These are phyloP conservation scores for Silurus glanis DNA, from an alignment of 2,113 vertebrate species.

Conservation along the genomic window DNA sequence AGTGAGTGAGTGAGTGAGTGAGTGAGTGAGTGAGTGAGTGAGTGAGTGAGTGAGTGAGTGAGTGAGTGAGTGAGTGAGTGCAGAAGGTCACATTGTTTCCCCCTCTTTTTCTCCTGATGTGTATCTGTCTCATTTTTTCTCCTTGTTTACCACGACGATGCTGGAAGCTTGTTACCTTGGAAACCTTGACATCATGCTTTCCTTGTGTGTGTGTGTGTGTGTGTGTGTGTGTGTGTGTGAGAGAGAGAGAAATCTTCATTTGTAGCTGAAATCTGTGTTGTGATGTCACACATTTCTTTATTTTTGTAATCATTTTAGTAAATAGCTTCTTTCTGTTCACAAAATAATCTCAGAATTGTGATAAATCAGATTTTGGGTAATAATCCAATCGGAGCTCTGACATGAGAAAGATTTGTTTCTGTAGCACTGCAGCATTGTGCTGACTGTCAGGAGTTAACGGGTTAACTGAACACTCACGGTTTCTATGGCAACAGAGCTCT, in stretches of 20 bases:
- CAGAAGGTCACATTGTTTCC: neutral
- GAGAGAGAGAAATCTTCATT: neutral
- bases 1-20: too few species aligned
- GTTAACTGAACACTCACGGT: constrained; percentile 40
- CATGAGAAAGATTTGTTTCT: neutral
- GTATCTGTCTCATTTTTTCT: neutral
- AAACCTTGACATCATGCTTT: constrained; percentile 56
- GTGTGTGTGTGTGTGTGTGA: too few species aligned
- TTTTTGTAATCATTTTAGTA: neutral
- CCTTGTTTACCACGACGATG: constrained; percentile 61
- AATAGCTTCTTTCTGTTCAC: neutral
- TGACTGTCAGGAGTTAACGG: neutral
- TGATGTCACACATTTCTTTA: neutral
- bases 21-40: neutral
- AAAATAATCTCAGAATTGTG: neutral
- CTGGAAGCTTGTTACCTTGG: constrained; percentile 60
- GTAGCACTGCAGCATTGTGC: neutral
- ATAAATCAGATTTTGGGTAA: neutral
- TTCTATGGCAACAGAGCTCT: constrained; percentile 53
- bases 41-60: neutral
- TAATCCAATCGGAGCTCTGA: neutral
- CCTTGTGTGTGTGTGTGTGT: neutral
- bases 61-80: neutral
- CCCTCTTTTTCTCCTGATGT: neutral
- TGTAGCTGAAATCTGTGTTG: neutral